Conservation (phyloP, 2,797 vertebrate genomes). For the Sebastes iracundus region DNA sequence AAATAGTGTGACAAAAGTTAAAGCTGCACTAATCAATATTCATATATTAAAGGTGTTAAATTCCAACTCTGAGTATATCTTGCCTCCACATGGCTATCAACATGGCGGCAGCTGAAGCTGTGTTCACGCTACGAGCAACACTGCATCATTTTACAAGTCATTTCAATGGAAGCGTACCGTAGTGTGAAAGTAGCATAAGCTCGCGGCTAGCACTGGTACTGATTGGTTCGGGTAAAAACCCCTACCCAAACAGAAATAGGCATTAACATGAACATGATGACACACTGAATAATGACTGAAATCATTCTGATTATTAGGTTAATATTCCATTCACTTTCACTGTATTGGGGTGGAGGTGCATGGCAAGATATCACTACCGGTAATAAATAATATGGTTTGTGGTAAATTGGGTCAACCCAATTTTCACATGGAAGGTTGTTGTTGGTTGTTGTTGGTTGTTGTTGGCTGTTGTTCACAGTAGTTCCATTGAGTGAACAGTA, state of each 20-base stretch:
- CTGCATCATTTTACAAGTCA: too few species aligned
- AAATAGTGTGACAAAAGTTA: not conserved
- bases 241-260: not conserved
- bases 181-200: too few species aligned
- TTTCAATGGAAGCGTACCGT: too few species aligned
- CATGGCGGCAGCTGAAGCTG: not conserved
- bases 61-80: not conserved
- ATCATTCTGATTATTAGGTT: not conserved
- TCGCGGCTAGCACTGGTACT: not conserved
- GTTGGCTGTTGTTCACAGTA: not conserved
- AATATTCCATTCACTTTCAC: not conserved
- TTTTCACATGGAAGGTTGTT: not conserved
- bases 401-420: not conserved
- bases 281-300: not conserved
- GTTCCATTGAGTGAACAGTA: accelerated
- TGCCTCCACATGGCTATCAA: not conserved
- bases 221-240: not conserved
- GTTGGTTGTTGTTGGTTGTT: not conserved
- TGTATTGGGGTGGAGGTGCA: not conserved
- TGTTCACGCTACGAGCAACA: too few species aligned
- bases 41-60: not conserved
- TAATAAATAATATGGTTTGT: not conserved
- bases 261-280: not conserved
- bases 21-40: not conserved
- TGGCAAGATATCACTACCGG: not conserved